A percentile compares a stretch with the other conserved stretches of the same genome.
Conservation (phyloP, 2,888 invertebrate species). For the Temnothorax ravouxi region DNA sequence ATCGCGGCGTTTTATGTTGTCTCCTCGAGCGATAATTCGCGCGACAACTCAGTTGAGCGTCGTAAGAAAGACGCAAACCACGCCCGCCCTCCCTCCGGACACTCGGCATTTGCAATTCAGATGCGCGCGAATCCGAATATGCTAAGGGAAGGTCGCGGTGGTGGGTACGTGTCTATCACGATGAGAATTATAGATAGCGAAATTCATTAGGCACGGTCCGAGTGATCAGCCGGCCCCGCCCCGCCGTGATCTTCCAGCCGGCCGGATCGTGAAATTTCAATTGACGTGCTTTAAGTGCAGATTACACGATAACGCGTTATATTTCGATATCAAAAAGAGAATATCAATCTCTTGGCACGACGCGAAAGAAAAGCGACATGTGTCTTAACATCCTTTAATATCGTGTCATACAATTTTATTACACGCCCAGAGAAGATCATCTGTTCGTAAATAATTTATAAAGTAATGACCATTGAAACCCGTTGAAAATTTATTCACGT, state of each 20-base stretch:
- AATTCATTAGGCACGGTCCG: slow-evolving; percentile 46
- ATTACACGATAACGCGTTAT: slow-evolving; percentile 26
- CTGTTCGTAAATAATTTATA: slow-evolving; percentile 20
- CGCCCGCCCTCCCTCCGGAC: slow-evolving; percentile 9
- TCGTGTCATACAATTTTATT: slow-evolving; percentile 12
- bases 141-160: slow-evolving; percentile 32
- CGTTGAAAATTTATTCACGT: background rate
- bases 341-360: background rate
- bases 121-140: slow-evolving; percentile 53
- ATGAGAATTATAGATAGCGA: slow-evolving; percentile 50
- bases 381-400: slow-evolving; percentile 13
- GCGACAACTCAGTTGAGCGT: slow-evolving; percentile 41
- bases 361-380: slow-evolving; percentile 6
- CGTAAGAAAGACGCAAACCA: slow-evolving; percentile 1
- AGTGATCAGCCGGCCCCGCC: slow-evolving; percentile 32
- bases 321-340: slow-evolving; percentile 4
- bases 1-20: slow-evolving; percentile 22
- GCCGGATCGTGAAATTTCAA: slow-evolving; percentile 44
- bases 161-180: slow-evolving; percentile 28
- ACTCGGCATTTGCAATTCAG: slow-evolving; percentile 57
- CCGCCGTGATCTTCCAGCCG: slow-evolving; percentile 20
- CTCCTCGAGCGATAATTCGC: slow-evolving; percentile 34
- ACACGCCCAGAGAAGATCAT: background rate
- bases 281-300: slow-evolving; percentile 35
- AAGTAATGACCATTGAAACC: background rate